Evolutionary conservation across 2,113 vertebrate genomes (phyloP), one percentile per base, ranked within the genome.

Genomic region (Cephalopterus ornatus): DNA sequence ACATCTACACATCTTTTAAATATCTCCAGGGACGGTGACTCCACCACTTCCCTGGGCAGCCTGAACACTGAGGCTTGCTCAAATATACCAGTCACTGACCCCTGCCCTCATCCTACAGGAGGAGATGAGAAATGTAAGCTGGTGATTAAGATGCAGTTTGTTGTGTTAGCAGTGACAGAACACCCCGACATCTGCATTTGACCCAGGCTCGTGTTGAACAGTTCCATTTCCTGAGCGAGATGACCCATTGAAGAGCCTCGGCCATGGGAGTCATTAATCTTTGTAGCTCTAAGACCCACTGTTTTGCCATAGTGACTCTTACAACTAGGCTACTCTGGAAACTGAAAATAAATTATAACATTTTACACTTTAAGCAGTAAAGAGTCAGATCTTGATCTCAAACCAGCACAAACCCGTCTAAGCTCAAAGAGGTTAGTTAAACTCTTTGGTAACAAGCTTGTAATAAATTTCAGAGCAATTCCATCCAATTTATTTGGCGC

Each of bases 381-480:
- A 76, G 75, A 92, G 35, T 72, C 56, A 88, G 82, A 86, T 88
- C 68, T 75, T 37, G 44, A 81, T 52, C 72, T 88, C 78, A 86
- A 59, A 96, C 63, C 4, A 14, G 9, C 78, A 66, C 65, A 84
- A 94, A 88, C 15, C 26, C 59, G 39, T 56, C 22, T 28, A 13
- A 93, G 81, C n/a, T 89, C 76, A 63, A 55, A 86, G 44, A 53
- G 30, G 42, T 52, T 90, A 71, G 17, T 61, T 92, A 84, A 93
- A 89, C 75, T 71, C 83, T 52, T 88, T 65, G 35, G 20, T 92
- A 90, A 59, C 32, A 73, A 30, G 70, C 9, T 17, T 68, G 47
- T 49, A 93, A 90, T 84, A 91, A 88, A 92, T 96, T 88, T 75
- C 95, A 96, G 76, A 82, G 70, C 49, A 66, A 91, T 56, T 84